A percentile compares a stretch with the other conserved stretches of the same genome.
Conservation (phyloP, 2,888 invertebrate genomes). For the Stenichneumon culpator region DNA sequence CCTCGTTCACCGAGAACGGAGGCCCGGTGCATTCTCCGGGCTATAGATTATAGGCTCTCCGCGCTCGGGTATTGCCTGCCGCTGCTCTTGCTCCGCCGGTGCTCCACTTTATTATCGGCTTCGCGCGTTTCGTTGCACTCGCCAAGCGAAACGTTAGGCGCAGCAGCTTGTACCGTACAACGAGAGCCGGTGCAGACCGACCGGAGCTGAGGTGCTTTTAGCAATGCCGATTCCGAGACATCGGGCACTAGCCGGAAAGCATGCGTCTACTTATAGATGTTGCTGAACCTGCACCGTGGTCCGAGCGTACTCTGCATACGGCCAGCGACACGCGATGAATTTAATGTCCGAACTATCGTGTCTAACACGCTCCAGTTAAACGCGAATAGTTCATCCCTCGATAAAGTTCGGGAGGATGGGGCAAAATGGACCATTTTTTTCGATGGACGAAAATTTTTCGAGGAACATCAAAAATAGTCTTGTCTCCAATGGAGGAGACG, state of each 20-base stretch:
- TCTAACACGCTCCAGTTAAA: background rate
- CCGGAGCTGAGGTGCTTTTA: slow-evolving; percentile 29
- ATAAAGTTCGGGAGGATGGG: background rate
- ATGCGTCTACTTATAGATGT: slow-evolving; percentile 31
- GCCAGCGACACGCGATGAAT: slow-evolving; percentile 27
- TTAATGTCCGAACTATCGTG: slow-evolving; percentile 27
- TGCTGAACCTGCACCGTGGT: slow-evolving; percentile 9
- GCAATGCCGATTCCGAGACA: slow-evolving; percentile 34
- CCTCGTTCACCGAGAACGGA: slow-evolving; percentile 12
- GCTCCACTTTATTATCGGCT: slow-evolving; percentile 62
- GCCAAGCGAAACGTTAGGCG: slow-evolving; percentile 46
- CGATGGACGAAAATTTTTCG: too few species aligned
- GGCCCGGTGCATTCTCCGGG: slow-evolving; percentile 26
- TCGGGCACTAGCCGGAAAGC: slow-evolving; percentile 17
- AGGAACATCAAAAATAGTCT: too few species aligned
- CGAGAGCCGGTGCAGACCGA: background rate
- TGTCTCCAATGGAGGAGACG: background rate
- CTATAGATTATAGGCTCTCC: slow-evolving; percentile 44
- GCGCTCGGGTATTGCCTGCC: slow-evolving; percentile 30
- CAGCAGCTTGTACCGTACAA: slow-evolving; percentile 42
- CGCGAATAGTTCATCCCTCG: background rate
- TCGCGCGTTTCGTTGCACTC: slow-evolving; percentile 49
- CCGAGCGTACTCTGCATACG: slow-evolving; percentile 25
- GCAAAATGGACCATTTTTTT: too few species aligned
- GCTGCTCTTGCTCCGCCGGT: slow-evolving; percentile 12